These are phyloP conservation scores for Leptopilina clavipes DNA, from an alignment of 1,140 invertebrate species.

Conservation along the genomic window DNA sequence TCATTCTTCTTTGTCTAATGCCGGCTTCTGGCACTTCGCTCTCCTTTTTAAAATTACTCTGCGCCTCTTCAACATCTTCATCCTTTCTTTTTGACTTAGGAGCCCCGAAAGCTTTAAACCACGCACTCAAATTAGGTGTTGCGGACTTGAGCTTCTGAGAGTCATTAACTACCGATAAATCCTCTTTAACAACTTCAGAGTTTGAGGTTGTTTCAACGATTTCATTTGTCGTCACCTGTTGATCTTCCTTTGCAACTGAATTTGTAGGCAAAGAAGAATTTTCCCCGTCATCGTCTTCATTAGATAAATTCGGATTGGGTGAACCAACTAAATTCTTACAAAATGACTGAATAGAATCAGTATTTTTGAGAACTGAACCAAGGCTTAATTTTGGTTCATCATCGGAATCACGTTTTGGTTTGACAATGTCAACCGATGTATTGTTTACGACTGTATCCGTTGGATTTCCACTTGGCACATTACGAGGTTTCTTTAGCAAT, in stretches of 20 bases:
- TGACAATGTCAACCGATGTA: slow-evolving; percentile 45
- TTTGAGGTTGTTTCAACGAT: not conserved
- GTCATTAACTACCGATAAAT: slow-evolving; percentile 57
- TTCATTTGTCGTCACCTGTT: slow-evolving; percentile 32
- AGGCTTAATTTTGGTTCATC: slow-evolving; percentile 86
- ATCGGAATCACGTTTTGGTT: slow-evolving; percentile 67
- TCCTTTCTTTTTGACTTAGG: slow-evolving; percentile 79
- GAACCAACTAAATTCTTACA: slow-evolving; percentile 71
- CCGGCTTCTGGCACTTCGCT: slow-evolving; percentile 58
- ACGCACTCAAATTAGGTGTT: slow-evolving; percentile 90
- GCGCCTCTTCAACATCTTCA: slow-evolving; percentile 63
- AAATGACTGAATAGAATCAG: slow-evolving; percentile 71
- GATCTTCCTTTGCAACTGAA: slow-evolving; percentile 38
- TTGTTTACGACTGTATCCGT: slow-evolving; percentile 48
- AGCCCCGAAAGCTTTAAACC: slow-evolving; percentile 92
- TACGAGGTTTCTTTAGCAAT: slow-evolving; percentile 74
- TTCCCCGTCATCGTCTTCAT: slow-evolving; percentile 70
- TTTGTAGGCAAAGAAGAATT: slow-evolving; percentile 20
- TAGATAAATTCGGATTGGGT: slow-evolving; percentile 67
- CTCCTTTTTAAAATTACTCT: slow-evolving; percentile 58
- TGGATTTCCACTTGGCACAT: slow-evolving; percentile 46
- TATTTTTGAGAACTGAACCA: slow-evolving; percentile 84
- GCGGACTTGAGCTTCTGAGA: slow-evolving; percentile 73
- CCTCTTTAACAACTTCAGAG: slow-evolving; percentile 41
- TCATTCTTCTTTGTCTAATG: slow-evolving; percentile 66